Evolutionary conservation across 2,797 vertebrate species (phyloP), one percentile per base, ranked within the genome.

Genomic region (Myiothlypis coronata): DNA sequence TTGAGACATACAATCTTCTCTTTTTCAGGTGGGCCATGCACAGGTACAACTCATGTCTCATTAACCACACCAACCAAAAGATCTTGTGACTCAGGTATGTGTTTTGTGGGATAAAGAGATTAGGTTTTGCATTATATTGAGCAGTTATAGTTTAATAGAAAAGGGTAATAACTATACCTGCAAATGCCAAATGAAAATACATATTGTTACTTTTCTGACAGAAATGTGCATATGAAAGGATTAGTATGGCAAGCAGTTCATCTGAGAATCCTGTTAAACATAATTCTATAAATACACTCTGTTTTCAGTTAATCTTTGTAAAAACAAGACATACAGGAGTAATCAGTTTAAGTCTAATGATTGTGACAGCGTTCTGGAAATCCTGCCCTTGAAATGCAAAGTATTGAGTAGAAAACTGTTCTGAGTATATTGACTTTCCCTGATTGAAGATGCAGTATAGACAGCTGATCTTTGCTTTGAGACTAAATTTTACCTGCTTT

Each of bases 1-100:
- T 82, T 90, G 90, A 94, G 64, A 94, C 60, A 24, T 49, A n/a
- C 5, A 30, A 28, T 92, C 47, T 96, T 92, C 71, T 97, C 90
- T 97, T 96, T 98, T 97, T 67, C 96, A 99, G 99, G 99, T 97
- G 98, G 98, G 97, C 98, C 99, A 98, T 99, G 98, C 97, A 99
- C 99, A 98, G 98, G 98, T 97, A 98, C 98, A 87, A 98, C 98
- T 97, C 98, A 98, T 87, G 98, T 98, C 96, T 98, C 98, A 3
- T 98, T 98, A 98, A 98, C 98, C 97, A 98, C 98, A 87, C 98
- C 99, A 98, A 98, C 98, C 98, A 99, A 99, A 98, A 99, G 99
- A 97, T 98, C 98, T 90, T 98, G 98, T 8, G 98, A 99, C 95
- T 98, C 99, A 98, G 99, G 99, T 99, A 98, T 14, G 97, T 97